phyloP scores from a whole-genome alignment of 2,888 invertebrate species.

The Parnassius orleans region DNA sequence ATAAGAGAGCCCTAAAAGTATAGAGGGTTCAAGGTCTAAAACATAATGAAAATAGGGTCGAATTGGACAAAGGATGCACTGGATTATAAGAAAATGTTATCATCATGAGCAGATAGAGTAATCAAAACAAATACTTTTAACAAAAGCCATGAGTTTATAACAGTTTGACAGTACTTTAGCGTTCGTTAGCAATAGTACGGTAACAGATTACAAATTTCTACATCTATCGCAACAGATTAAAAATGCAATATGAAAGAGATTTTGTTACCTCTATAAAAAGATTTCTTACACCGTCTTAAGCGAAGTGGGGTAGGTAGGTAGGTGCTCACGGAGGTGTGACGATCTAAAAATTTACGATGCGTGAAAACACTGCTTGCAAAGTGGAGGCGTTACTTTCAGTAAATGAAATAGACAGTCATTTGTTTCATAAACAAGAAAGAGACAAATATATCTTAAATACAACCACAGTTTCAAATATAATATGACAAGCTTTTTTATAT shows the following conservation, averaged over 20 bases:
- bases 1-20: background rate
- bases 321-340: slow-evolving; percentile 36
- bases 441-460: background rate
- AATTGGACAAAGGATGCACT: slow-evolving; percentile 11
- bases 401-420: slow-evolving; percentile 28
- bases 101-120: too few species aligned
- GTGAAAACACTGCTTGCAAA: slow-evolving; percentile 35
- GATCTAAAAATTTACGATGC: slow-evolving; percentile 46
- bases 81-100: too few species aligned
- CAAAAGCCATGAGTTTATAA: too few species aligned
- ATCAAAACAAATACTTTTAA: background rate
- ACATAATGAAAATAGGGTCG: slow-evolving; percentile 10
- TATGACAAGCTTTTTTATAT: too few species aligned
- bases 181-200: background rate
- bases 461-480: too few species aligned
- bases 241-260: slow-evolving; percentile 13
- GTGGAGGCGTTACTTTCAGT: slow-evolving; percentile 14
- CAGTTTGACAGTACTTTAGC: too few species aligned
- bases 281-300: slow-evolving; percentile 5
- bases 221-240: slow-evolving; percentile 6
- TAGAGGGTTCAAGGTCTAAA: slow-evolving; percentile 2
- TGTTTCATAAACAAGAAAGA: slow-evolving; percentile 9
- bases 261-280: slow-evolving; percentile 22
- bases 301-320: slow-evolving; percentile 17
- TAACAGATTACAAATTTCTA: slow-evolving; percentile 6